phyloP scores from a whole-genome alignment of 2,888 invertebrate genomes.

The Caradrina kadenii region DNA sequence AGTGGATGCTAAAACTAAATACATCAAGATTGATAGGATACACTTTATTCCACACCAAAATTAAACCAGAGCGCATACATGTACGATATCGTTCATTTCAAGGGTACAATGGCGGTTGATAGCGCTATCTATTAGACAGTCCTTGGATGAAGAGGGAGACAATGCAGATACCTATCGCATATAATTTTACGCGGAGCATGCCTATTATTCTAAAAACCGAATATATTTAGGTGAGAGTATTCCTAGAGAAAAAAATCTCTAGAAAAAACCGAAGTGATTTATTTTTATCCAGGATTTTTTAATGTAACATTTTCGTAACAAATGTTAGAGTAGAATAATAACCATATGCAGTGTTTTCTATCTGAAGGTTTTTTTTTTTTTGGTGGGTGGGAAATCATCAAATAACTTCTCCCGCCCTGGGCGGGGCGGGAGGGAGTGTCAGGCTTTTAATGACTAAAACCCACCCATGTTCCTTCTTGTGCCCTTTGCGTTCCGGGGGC shows the following conservation, averaged over 20 bases:
- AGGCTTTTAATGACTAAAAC: too few relatives aligned
- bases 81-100: too few relatives aligned
- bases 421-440: too few relatives aligned
- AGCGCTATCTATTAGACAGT: not conserved
- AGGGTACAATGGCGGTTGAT: not conserved
- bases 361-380: too few relatives aligned
- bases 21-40: too few relatives aligned
- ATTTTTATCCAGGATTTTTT: constrained; percentile 17
- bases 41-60: too few relatives aligned
- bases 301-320: constrained; percentile 14
- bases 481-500: too few relatives aligned
- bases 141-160: not conserved
- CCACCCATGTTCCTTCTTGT: too few relatives aligned
- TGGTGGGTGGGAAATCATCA: too few relatives aligned
- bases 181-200: not conserved
- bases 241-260: constrained; percentile 3
- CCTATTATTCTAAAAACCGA: not conserved
- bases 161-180: not conserved
- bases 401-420: too few relatives aligned
- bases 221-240: not conserved
- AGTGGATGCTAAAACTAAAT: not conserved
- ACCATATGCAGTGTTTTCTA: not conserved
- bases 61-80: too few relatives aligned
- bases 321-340: constrained; percentile 13
- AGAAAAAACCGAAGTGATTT: constrained; percentile 8